Base-by-base conservation (phyloP, 1,140 invertebrate genomes). In the Holcopasites calliopsidis region DNA sequence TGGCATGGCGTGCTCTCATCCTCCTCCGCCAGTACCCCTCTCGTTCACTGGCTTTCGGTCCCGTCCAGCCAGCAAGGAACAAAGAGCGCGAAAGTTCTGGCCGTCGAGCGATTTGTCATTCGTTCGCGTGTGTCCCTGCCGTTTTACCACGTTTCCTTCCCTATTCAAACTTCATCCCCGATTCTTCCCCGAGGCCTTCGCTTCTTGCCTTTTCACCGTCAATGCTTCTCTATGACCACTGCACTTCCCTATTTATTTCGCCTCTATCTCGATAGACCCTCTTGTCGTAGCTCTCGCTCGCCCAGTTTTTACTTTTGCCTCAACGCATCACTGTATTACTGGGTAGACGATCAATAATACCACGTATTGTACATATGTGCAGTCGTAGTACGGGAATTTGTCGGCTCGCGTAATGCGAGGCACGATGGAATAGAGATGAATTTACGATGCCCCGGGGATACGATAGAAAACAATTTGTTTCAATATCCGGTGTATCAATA, bases 381-480 rank as follows among this genome's bases (percentile, higher is more conserved):
- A n/a, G n/a, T n/a, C n/a, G n/a, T n/a, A n/a, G n/a, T n/a, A n/a
- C n/a, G n/a, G n/a, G n/a, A n/a, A 21, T 1, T 38, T 38, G 10
- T 38, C 10, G 35, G 35, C 4, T 10, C 44, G 16, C 44, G 18
- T 47, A n/a, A n/a, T n/a, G n/a, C n/a, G n/a, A n/a, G n/a, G n/a
- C n/a, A n/a, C n/a, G n/a, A n/a, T 44, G n/a, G 38, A 52, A 40
- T 50, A 23, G 38, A 13, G 28, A 40, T 21, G 18, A 40, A 8
- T 71, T 54, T 44, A 52, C 13, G 1, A 38, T 49, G 49, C 50
- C 13, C 5, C 10, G 23, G 18, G 18, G 10, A 44, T 11, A n/a
- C 31, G 42, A 72, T 28, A n/a, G 31, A 21, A 21, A 73, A 79
- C 62, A 78, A 80, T 78, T 78, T 50, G 42, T 79, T 65, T 57